Conservation (phyloP, 2,113 vertebrate genomes). For the Sclerurus mexicanus region DNA sequence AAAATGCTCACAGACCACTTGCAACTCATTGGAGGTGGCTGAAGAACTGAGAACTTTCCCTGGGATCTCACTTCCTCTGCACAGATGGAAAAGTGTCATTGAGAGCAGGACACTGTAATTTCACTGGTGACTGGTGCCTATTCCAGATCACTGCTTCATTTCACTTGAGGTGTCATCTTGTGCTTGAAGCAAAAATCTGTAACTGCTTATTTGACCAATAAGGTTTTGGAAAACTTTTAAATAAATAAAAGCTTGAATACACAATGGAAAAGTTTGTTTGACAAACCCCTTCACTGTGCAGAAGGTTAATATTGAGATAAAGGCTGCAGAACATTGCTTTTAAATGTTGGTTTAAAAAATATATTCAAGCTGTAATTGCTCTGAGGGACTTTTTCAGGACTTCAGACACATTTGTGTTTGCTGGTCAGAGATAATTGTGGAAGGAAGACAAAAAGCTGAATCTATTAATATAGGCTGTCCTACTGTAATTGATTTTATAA, state of each 20-base stretch:
- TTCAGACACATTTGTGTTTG: neutral
- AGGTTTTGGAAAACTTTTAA: neutral
- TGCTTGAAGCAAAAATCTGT: neutral
- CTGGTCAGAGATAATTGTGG: neutral
- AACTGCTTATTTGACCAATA: slow-evolving; percentile 69
- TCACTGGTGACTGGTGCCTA: slow-evolving; percentile 70
- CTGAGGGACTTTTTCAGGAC: neutral
- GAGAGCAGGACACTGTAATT: slow-evolving; percentile 72
- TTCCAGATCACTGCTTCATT: slow-evolving; percentile 67
- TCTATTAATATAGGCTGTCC: neutral
- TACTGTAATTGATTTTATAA: neutral
- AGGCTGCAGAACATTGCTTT: neutral
- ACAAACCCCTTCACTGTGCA: neutral
- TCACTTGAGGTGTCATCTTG: neutral
- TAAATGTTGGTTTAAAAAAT: neutral
- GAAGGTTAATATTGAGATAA: neutral
- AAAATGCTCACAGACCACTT: neutral
- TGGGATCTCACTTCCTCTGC: slow-evolving; percentile 48
- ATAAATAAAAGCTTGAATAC: neutral
- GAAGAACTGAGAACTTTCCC: slow-evolving; percentile 65
- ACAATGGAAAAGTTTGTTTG: no score
- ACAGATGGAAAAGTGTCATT: slow-evolving; percentile 58
- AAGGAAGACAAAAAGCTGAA: neutral
- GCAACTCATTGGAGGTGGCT: slow-evolving; percentile 27
- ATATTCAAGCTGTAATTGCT: neutral